phyloP scores from a whole-genome alignment of 2,797 vertebrate genomes.

The Rhynchotus rufescens region DNA sequence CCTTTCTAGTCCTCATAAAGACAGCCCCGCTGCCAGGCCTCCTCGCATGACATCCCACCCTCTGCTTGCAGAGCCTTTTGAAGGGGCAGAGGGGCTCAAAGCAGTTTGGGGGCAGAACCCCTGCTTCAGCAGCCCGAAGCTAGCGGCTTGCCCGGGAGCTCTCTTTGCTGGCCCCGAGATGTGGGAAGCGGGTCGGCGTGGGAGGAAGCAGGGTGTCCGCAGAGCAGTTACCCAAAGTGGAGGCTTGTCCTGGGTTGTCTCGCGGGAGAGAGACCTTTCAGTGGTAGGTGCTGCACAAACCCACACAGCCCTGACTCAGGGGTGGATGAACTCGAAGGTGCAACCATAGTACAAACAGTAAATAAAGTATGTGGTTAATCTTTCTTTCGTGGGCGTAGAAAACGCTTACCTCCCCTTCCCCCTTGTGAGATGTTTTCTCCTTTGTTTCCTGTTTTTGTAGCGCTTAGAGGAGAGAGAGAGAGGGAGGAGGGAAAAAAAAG shows the following conservation, averaged over 20 bases:
- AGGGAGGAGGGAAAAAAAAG: not conserved
- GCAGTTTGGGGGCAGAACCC: not conserved
- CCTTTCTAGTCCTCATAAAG: not conserved
- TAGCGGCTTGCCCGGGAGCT: not conserved
- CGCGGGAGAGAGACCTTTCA: not conserved
- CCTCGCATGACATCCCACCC: not conserved
- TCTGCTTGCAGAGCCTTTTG: fast-evolving
- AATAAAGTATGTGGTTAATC: conserved; percentile 71
- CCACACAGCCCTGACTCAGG: not conserved
- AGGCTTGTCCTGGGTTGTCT: not conserved
- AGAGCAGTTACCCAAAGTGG: not conserved
- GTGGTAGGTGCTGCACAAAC: not conserved
- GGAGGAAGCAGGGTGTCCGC: not conserved
- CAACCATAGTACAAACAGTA: conserved; percentile 56
- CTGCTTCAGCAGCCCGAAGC: not conserved
- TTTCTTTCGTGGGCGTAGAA: conserved; percentile 62
- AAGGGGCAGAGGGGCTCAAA: not conserved
- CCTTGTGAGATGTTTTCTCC: conserved; percentile 69
- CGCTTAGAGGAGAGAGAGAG: not conserved
- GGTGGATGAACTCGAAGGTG: not conserved
- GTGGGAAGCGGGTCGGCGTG: not conserved
- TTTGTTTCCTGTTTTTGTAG: conserved; percentile 76
- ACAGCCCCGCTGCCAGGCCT: not conserved
- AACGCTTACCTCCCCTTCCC: conserved; percentile 62
- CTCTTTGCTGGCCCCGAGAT: not conserved